Percentiles rank a stretch among this genome's conserved stretches.
Evolutionary conservation across 2,888 invertebrate species (phyloP).

Genomic region (Apodemia mormo): DNA sequence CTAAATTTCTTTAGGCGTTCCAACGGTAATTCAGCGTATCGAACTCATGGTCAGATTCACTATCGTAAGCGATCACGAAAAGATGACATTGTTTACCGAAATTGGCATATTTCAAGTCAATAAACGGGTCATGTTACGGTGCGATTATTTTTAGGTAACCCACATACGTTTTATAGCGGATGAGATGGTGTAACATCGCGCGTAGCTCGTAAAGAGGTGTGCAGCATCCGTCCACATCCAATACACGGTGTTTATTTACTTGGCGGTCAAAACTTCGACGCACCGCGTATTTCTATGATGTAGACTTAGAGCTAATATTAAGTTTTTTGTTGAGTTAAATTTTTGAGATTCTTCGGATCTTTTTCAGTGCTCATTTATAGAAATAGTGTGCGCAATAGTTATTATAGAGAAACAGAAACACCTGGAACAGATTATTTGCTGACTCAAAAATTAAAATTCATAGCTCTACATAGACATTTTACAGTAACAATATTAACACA

Average conservation of each 20-base stretch:
- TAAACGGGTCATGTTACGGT: constrained; percentile 27
- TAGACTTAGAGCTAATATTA: not conserved
- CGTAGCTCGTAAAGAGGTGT: constrained; percentile 48
- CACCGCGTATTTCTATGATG: not conserved
- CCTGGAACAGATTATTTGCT: no score
- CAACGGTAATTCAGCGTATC: no score
- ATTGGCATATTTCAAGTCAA: constrained; percentile 5
- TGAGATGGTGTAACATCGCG: constrained; percentile 46
- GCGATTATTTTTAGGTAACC: constrained; percentile 34
- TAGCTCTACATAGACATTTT: no score
- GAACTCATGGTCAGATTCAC: no score
- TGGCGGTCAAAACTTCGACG: constrained; percentile 75
- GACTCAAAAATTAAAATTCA: no score
- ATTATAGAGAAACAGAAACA: no score
- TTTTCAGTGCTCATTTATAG: no score
- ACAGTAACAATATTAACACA: no score
- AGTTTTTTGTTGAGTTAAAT: no score
- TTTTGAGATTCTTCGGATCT: no score
- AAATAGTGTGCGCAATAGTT: no score
- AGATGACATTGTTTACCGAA: not conserved
- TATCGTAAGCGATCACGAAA: not conserved
- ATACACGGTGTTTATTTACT: constrained; percentile 67
- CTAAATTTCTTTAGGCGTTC: not conserved
- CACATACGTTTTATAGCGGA: constrained; percentile 31
- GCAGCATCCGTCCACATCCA: constrained; percentile 47